Conservation (phyloP, 2,888 invertebrate species). For the Lithophane semibrunnea region DNA sequence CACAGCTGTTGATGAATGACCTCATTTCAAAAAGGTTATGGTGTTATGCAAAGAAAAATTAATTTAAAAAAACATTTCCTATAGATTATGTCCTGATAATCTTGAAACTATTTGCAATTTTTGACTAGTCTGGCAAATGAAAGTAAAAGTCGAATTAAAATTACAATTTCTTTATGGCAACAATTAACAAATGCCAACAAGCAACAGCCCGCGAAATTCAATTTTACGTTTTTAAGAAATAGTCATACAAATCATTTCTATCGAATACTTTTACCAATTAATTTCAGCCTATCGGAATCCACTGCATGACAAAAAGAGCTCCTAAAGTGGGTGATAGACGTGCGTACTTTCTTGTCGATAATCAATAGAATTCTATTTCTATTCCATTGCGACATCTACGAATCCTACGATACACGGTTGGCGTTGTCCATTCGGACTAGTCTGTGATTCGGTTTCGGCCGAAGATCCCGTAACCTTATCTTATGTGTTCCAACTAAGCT, state of each 20-base stretch:
- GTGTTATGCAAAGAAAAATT: background rate
- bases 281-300: background rate
- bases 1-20: slow-evolving; percentile 44
- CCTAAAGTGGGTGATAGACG: background rate
- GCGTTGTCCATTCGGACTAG: too few species aligned
- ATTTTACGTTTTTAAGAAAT: too few species aligned
- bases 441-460: too few species aligned
- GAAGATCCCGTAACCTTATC: too few species aligned
- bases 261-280: too few species aligned
- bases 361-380: too few species aligned
- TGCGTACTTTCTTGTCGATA: too few species aligned
- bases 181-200: background rate
- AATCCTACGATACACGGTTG: too few species aligned
- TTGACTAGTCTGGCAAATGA: background rate
- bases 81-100: background rate
- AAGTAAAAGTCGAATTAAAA: background rate
- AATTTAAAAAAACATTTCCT: background rate
- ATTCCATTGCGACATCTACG: too few species aligned
- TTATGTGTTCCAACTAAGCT: too few species aligned
- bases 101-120: background rate
- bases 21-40: slow-evolving; percentile 2
- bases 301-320: background rate
- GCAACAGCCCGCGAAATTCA: background rate
- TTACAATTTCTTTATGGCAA: slow-evolving; percentile 2
- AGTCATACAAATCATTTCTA: too few species aligned